These are phyloP conservation scores for Sycobia sp. DNA, from an alignment of 1,140 invertebrate genomes.

Conservation along the genomic window DNA sequence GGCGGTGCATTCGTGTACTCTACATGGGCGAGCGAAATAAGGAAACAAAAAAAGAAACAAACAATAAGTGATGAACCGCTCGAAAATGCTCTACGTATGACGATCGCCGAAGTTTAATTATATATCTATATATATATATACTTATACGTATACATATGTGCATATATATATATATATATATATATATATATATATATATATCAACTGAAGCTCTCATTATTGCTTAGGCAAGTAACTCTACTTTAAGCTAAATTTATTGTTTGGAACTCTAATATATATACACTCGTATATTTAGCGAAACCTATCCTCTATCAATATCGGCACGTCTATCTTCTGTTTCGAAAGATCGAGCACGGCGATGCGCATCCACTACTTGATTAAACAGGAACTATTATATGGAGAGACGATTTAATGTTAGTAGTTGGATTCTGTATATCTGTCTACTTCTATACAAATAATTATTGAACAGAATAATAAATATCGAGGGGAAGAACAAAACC, in stretches of 20 bases:
- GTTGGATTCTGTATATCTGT: too few species aligned
- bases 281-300: too few species aligned
- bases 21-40: conserved; percentile 63
- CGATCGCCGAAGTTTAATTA: background rate
- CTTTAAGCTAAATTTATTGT: too few species aligned
- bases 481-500: background rate
- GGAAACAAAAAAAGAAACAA: conserved; percentile 55
- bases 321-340: conserved; percentile 14
- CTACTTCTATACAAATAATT: too few species aligned
- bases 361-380: background rate
- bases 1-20: conserved; percentile 70
- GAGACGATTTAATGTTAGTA: too few species aligned
- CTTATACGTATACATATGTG: too few species aligned
- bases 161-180: too few species aligned
- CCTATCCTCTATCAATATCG: conserved; percentile 49
- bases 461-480: background rate
- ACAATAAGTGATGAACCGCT: conserved; percentile 26
- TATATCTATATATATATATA: too few species aligned
- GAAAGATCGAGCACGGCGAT: background rate
- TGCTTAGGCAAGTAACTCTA: too few species aligned
- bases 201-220: background rate
- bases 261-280: too few species aligned
- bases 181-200: too few species aligned
- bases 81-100: conserved; percentile 11
- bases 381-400: too few species aligned